Base-by-base conservation (phyloP, 2,113 vertebrate genomes). In the Shinisaurus crocodilurus region DNA sequence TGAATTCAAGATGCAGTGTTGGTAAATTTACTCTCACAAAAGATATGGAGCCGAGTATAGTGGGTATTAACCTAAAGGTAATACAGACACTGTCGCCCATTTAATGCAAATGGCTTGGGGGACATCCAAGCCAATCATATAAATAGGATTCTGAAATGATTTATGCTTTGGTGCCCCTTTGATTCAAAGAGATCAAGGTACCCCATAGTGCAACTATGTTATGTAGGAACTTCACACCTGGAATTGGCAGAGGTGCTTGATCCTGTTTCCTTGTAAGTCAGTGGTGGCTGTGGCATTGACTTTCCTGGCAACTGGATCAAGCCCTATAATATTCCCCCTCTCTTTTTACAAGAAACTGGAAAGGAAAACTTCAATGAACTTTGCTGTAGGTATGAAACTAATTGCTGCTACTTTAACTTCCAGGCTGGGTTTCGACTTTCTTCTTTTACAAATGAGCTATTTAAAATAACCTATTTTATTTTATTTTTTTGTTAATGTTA, bases 381-480 rank as follows among this genome's bases (percentile, higher is more conserved):
- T 95, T 92, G 91, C 91, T 94, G 65, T 91, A 90, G 88, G 91
- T 93, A 87, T 88, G 89, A 92, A 95, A 87, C 91, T 94, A 94
- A 94, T 94, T 95, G 90, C 79, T 57, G 82, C 32, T 34, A 16
- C 57, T 90, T 3, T 89, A 88, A 92, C 92, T 94, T 89, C 81
- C 69, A 89, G 84, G 5, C 67, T 91, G 87, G 3, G 85, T 94
- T 95, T 91, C 70, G 88, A 88, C 69, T 87, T 25, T 72, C 54
- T 87, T 40, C 88, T 89, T 89, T 85, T 2, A 70, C 88, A 94
- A 93, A 82, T 3, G 7, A 93, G 54, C 25, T 89, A 13, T 82
- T 92, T 93, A 93, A 95, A 90, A 89, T 92, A 91, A 60, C 82
- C 27, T 90, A 85, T n/a, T 34, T 74, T 92, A 92, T 81, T 92